Evolutionary conservation across 2,888 invertebrate genomes (phyloP).

Genomic region (Theodoxus fluviatilis): DNA sequence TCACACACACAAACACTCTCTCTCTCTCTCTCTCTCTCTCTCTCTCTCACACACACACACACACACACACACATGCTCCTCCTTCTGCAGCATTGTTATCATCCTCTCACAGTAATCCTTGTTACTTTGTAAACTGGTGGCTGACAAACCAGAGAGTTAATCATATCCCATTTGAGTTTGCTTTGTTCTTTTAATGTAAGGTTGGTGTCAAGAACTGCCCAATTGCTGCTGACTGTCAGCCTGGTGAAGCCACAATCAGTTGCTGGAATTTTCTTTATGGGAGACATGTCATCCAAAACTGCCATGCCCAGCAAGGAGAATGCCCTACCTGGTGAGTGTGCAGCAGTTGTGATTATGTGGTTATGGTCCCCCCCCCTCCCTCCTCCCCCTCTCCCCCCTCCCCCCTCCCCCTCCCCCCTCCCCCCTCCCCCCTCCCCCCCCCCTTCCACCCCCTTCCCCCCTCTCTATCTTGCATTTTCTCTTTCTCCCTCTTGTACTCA

Average conservation of each 20-base stretch:
- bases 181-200: slow-evolving; percentile 26
- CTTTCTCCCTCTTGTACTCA: no score
- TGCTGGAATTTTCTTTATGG: slow-evolving; percentile 42
- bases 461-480: no score
- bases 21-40: background rate
- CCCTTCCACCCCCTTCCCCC: no score
- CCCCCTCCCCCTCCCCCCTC: no score
- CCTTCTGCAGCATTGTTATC: background rate
- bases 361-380: no score
- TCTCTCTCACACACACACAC: background rate
- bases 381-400: no score
- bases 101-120: background rate
- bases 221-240: slow-evolving; percentile 34
- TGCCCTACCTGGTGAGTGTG: slow-evolving; percentile 45
- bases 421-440: no score
- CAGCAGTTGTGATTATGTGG: background rate
- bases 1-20: background rate
- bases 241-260: slow-evolving; percentile 33
- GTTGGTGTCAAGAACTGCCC: slow-evolving; percentile 27
- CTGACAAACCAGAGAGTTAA: background rate
- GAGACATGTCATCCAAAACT: slow-evolving; percentile 44
- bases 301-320: slow-evolving; percentile 45
- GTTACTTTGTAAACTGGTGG: no score
- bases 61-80: background rate
- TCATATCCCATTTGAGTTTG: background rate